These are phyloP conservation scores for Guaruba guarouba DNA, from an alignment of 2,113 vertebrate species.

Conservation along the genomic window DNA sequence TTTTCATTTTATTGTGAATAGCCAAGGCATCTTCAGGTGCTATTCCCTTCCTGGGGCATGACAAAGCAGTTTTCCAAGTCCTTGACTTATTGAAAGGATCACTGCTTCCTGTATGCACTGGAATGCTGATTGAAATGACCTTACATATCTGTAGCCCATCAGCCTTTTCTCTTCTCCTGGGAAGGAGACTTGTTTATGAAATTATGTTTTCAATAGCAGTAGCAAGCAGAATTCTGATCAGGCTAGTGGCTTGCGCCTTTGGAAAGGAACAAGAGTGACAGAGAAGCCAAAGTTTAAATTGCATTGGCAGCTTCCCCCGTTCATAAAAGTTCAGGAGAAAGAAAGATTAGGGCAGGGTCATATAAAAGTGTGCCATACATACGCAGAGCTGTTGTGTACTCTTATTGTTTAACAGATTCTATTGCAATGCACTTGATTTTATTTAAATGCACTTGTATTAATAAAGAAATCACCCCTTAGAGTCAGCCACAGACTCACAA, in stretches of 20 bases:
- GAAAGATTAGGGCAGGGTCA: background rate
- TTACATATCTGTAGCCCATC: constrained; percentile 17
- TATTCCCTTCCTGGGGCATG: background rate
- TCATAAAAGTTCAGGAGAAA: background rate
- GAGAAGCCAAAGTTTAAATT: constrained; percentile 57
- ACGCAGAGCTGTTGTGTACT: background rate
- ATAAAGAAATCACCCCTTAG: background rate
- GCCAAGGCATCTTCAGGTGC: background rate
- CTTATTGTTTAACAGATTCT: background rate
- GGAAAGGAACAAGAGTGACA: constrained; percentile 9
- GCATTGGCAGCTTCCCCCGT: constrained; percentile 22
- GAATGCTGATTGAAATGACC: constrained; percentile 32
- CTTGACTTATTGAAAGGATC: background rate
- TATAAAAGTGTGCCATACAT: background rate
- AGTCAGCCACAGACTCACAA: background rate
- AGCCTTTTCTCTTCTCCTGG: constrained; percentile 12
- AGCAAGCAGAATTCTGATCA: constrained; percentile 34
- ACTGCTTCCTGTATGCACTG: background rate
- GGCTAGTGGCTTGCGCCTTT: background rate
- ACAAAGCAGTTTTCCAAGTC: background rate
- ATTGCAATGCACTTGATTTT: background rate
- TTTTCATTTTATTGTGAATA: constrained; percentile 1
- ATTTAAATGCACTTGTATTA: background rate
- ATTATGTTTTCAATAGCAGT: constrained; percentile 23
- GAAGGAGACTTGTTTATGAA: constrained; percentile 44